Conservation (phyloP, 1,140 invertebrate species). For the Nautilus pompilius region DNA sequence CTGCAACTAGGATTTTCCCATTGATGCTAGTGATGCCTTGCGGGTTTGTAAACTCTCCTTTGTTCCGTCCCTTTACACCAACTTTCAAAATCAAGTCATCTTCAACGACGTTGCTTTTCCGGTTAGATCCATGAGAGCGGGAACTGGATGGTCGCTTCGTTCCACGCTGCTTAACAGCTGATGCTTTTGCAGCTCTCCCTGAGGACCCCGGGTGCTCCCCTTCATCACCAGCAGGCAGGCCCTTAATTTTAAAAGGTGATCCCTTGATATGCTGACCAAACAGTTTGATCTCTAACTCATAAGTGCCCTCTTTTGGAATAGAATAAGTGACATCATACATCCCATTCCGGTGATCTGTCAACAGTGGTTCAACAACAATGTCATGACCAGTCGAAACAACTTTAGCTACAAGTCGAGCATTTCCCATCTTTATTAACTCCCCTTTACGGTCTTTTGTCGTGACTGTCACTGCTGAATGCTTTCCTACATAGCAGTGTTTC, state of each 20-base stretch:
- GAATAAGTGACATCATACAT: slow-evolving; percentile 58
- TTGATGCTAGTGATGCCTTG: slow-evolving; percentile 57
- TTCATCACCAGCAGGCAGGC: slow-evolving; percentile 23
- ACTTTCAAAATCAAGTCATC: slow-evolving; percentile 55
- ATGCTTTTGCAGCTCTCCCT: slow-evolving; percentile 39
- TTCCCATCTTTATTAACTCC: slow-evolving; percentile 50
- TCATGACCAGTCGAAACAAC: slow-evolving; percentile 26
- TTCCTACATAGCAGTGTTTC: slow-evolving; percentile 46
- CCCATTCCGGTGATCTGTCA: slow-evolving; percentile 58
- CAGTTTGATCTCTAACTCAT: slow-evolving; percentile 54
- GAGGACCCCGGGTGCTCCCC: slow-evolving; percentile 22
- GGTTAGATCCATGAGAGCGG: slow-evolving; percentile 53
- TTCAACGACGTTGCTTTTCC: slow-evolving; percentile 56
- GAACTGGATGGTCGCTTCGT: slow-evolving; percentile 54
- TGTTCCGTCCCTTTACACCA: slow-evolving; percentile 58
- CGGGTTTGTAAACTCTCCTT: slow-evolving; percentile 64
- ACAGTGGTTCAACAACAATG: slow-evolving; percentile 36
- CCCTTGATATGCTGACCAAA: slow-evolving; percentile 57
- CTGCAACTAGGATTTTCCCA: slow-evolving; percentile 59
- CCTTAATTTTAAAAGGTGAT: slow-evolving; percentile 57
- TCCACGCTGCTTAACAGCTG: slow-evolving; percentile 48
- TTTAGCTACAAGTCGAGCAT: slow-evolving; percentile 36
- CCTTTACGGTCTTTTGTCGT: slow-evolving; percentile 55
- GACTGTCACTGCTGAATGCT: slow-evolving; percentile 48
- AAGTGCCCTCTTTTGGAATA: slow-evolving; percentile 50